Evolutionary conservation across 2,113 vertebrate genomes (phyloP), one percentile per base, ranked within the genome.

Genomic region (Polypterus bichir): DNA sequence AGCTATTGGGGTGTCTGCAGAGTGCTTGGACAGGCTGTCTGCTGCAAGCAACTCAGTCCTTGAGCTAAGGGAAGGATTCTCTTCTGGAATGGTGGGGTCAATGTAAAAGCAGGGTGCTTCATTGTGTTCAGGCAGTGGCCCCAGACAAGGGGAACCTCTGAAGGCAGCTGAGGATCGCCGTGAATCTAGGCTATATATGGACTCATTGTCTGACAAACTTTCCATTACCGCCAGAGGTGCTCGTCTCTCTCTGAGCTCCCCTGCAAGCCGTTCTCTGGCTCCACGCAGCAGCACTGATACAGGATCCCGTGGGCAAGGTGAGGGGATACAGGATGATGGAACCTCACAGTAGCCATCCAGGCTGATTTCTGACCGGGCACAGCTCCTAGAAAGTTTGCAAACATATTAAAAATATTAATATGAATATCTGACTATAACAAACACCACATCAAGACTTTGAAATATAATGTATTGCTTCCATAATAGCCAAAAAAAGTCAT

Each of bases 181-280:
- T 0, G 96, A 99, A 73, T 98, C 96, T 3, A 98, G 88, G 78
- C 95, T 97, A 74, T 97, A 97, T 70, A 97, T 76, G 1, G 96
- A 99, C 64, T 99, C 96, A 0, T 93, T 95, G 53, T 99, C 96
- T 0, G 96, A 98, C 9, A 99, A 89, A 72, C 92, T 97, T 80
- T 99, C 96, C 93, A 95, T 97, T 69, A 95, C 86, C 0, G 96
- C 96, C 27, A 99, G 82, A 0, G 96, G 96, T 0, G 96, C 96
- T n/a, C 93, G 87, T 5, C 89, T 88, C 52, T 93, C 92, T 74
- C 92, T 86, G 61, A 97, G 80, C 78, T 97, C 95, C 47, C 93
- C 92, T 0, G 90, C 78, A 61, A 99, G 85, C 3, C 92, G 88
- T 63, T 98, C 94, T 70, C 93, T 87, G 0, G 94, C 94, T 61